Evolutionary conservation across 2,113 vertebrate species (phyloP).

Genomic region (Eleginops maclovinus): DNA sequence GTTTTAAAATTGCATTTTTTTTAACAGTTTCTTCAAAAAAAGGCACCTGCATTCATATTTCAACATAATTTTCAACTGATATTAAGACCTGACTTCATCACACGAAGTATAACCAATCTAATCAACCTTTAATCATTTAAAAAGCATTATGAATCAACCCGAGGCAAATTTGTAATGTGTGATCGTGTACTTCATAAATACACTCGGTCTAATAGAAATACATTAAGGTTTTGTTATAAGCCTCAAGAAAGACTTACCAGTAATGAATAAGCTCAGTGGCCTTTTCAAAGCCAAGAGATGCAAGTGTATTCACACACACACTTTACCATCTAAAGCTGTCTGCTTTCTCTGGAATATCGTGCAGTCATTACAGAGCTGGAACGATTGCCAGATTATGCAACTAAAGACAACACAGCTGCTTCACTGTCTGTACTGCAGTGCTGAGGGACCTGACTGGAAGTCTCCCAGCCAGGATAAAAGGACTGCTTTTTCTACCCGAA

Average conservation of each 20-base stretch:
- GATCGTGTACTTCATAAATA: too few relatives aligned
- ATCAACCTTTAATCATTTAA: too few relatives aligned
- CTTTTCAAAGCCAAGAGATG: neutral
- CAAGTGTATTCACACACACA: conserved; percentile 13
- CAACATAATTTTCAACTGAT: neutral
- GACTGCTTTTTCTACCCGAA: neutral
- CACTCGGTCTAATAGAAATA: neutral
- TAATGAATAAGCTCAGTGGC: neutral
- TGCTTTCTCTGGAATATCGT: conserved; percentile 19
- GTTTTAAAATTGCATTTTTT: too few relatives aligned
- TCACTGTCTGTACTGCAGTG: neutral
- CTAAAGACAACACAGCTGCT: conserved; percentile 31
- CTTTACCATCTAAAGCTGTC: neutral
- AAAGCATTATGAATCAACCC: neutral
- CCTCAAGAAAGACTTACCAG: neutral
- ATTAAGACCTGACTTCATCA: neutral
- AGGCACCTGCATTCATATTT: neutral
- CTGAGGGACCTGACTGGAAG: neutral
- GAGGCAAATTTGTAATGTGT: too few relatives aligned
- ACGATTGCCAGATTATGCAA: conserved; percentile 14
- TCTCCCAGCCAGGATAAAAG: neutral
- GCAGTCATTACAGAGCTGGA: conserved; percentile 8
- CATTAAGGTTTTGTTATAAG: neutral
- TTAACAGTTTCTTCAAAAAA: neutral
- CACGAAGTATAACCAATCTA: neutral